Evolutionary conservation across 2,113 vertebrate genomes (phyloP).

Genomic region (Rhabdomys dilectus): DNA sequence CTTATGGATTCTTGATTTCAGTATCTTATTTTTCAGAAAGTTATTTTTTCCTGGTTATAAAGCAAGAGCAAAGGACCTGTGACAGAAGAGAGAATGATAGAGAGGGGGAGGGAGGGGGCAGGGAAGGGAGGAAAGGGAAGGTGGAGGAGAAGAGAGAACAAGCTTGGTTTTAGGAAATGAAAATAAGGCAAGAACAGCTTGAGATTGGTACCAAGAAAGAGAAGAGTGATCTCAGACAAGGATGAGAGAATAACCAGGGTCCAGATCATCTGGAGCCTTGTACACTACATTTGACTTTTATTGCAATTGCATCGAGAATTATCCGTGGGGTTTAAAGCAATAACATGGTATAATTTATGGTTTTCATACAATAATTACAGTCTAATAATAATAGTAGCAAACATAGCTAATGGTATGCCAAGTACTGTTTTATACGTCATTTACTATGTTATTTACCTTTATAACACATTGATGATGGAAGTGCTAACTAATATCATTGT

Average conservation of each 20-base stretch:
- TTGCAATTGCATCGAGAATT: not conserved
- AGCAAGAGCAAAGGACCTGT: slow-evolving; percentile 41
- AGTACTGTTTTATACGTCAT: slow-evolving; percentile 34
- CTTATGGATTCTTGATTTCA: slow-evolving; percentile 24
- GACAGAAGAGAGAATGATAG: not conserved
- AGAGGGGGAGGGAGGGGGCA: rapidly evolving
- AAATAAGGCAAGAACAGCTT: slow-evolving; percentile 48
- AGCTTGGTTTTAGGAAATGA: slow-evolving; percentile 52
- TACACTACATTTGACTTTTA: not conserved
- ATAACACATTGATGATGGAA: not conserved
- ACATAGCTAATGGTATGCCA: not conserved
- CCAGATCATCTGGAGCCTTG: not conserved
- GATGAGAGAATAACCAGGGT: not conserved
- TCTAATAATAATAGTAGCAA: not conserved
- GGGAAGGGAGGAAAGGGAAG: rapidly evolving
- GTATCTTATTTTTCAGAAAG: not conserved
- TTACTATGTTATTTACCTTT: slow-evolving; percentile 33
- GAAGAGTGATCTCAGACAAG: not conserved
- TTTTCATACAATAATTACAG: not conserved
- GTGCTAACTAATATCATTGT: slow-evolving; percentile 17
- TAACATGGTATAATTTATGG: not conserved
- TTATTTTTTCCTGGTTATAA: slow-evolving; percentile 19
- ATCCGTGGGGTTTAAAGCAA: not conserved
- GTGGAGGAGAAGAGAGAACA: not conserved
- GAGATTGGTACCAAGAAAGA: slow-evolving; percentile 27